Evolutionary conservation across 2,113 vertebrate species (phyloP), one percentile per base, ranked within the genome.

Genomic region (Corythaixoides concolor): DNA sequence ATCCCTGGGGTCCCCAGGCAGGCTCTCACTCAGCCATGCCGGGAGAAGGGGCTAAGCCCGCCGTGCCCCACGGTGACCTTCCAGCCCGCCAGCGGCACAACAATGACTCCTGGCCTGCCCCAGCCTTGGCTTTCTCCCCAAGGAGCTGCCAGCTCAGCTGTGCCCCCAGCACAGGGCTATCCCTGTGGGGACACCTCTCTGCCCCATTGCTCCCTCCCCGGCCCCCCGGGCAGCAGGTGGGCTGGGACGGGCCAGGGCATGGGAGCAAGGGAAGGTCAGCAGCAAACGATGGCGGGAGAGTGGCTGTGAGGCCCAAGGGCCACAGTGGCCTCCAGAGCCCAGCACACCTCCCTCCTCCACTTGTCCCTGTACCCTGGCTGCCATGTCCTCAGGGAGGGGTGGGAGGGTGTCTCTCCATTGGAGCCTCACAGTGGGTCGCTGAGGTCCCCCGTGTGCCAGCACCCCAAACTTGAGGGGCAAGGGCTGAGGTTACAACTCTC

Each of bases 51-150:
- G 26, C 83, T 74, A 50, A 87, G 22, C 23, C 19, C 10, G 2
- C 26, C 16, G 20, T n/a, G 39, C 58, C 35, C 43, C 8, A 24
- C 15, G 32, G 41, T 78, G 47, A 90, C 43, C 41, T 22, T 84
- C 32, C 33, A 66, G 68, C 52, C 79, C 15, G 2, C 52, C 6
- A 7, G 45, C 52, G 67, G 35, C 55, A 50, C 37, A 49, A 39
- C 32, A 75, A 37, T 1, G 1, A 45, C 58, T 90, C 28, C 41
- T 50, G 39, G 45, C 32, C 14, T 6, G 47, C 30, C 21, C 59
- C 33, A 70, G 66, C 33, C 62, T 83, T 0, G 0, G 21, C 32
- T 37, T 82, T 75, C 17, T 93, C 32, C 30, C 47, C 2, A 0
- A 45, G 52, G 55, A 81, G 11, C 37, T 89, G 77, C 50, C 41